Percentiles rank a stretch among this genome's conserved stretches.
phyloP scores from a whole-genome alignment of 2,888 invertebrate species.

The Pollenia labialis region DNA sequence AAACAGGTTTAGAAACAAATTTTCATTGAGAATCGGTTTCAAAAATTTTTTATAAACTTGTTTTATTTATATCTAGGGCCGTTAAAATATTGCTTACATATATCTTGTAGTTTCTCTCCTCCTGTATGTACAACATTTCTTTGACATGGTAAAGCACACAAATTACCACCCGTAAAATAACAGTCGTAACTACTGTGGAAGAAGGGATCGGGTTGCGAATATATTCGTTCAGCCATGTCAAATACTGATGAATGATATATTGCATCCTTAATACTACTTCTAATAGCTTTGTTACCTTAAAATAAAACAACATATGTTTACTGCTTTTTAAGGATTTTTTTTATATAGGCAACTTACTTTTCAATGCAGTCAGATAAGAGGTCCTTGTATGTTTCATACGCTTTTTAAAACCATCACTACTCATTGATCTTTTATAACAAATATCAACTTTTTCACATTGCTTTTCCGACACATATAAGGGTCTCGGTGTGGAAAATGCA shows the following conservation, averaged over 20 bases:
- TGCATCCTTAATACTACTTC: constrained; percentile 71
- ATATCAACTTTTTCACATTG: constrained; percentile 74
- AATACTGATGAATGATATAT: constrained; percentile 73
- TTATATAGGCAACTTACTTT: constrained; percentile 68
- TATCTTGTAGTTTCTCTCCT: constrained; percentile 75
- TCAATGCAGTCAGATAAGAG: constrained; percentile 69
- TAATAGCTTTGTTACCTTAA: constrained; percentile 65
- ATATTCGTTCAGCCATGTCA: constrained; percentile 74
- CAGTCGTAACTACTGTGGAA: constrained; percentile 82
- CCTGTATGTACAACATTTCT: constrained; percentile 76
- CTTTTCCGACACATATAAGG: constrained; percentile 73
- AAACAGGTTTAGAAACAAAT: no score
- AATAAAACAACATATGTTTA: neutral
- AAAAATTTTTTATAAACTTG: neutral
- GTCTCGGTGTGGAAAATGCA: constrained; percentile 71
- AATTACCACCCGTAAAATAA: constrained; percentile 82
- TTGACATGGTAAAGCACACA: constrained; percentile 74
- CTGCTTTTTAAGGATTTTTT: neutral
- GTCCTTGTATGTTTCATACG: constrained; percentile 60
- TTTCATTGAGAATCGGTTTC: neutral
- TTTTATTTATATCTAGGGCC: neutral
- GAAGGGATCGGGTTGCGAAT: constrained; percentile 77
- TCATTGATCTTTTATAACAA: constrained; percentile 75
- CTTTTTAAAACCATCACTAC: constrained; percentile 53
- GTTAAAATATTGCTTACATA: constrained; percentile 73